Conservation (phyloP, 2,797 vertebrate species). For the Cephalopachus bancanus region DNA sequence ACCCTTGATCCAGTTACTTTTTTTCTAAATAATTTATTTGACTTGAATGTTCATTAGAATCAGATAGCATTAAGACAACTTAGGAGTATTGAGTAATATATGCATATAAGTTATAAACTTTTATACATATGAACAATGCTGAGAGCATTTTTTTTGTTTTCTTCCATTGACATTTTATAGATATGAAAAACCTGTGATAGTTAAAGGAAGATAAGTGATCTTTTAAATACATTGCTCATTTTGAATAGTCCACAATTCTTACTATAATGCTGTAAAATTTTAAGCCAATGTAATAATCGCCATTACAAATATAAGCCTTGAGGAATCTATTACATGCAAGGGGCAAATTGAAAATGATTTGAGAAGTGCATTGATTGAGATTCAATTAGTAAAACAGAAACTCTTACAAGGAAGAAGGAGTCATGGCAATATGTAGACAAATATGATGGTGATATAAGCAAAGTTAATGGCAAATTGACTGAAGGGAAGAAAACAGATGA, state of each 20-base stretch:
- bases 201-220: neutral
- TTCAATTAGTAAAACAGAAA: neutral
- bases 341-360: neutral
- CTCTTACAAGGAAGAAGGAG: neutral
- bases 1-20: neutral
- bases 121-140: neutral
- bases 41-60: neutral
- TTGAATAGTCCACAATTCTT: slow-evolving; percentile 30
- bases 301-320: neutral
- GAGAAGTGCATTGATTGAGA: neutral
- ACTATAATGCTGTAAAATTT: neutral
- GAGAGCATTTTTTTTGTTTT: neutral
- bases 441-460: neutral
- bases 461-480: neutral
- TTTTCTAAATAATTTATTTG: slow-evolving; percentile 7
- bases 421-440: neutral
- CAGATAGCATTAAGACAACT: neutral
- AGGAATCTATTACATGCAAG: neutral
- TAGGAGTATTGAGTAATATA: neutral
- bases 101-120: neutral
- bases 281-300: neutral
- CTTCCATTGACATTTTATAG: neutral
- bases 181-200: neutral
- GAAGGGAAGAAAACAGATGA: neutral
- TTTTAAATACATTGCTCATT: neutral